Base-by-base conservation (phyloP, 2,797 vertebrate genomes). In the Lagocephalus sceleratus region DNA sequence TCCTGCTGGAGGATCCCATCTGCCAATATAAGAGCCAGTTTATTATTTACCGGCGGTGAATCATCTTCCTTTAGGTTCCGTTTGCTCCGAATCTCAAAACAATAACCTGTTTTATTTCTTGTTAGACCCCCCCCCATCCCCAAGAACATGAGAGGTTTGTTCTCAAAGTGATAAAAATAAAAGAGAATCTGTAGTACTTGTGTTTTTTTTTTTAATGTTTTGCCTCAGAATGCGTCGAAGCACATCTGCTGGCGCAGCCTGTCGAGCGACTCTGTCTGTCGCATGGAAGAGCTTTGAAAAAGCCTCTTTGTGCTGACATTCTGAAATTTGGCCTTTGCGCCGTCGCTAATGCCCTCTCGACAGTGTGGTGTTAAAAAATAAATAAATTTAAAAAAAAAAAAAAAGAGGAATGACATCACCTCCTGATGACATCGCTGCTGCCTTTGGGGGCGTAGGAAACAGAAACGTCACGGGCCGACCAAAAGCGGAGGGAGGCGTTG, bases 11-110 rank as follows among this genome's bases (percentile, higher is more conserved):
- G 77, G 79, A 71, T 57, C 53, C 71, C 65, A 67, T 74, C 76
- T 74, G 71, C 69, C 56, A 62, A 53, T 57, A 60, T 39, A 51
- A 3, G 1, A 55, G 55, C 48, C 40, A 21, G 23, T 73, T 78
- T 73, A 70, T 78, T 72, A 73, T 76, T 78, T 26, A 52, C 79
- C 75, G 79, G 67, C 78, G 66, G 71, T 84, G 76, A 80, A 75
- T 82, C 79, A 71, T 77, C 59, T 41, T 61, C 57, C 81, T 76
- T 71, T 65, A 71, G 54, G 57, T 54, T 65, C 39, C 56, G 35
- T 63, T 38, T 61, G 75, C 19, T 58, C 46, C 26, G 38, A 21
- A 43, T 71, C 45, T 61, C 32, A 53, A 73, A 71, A 65, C 20
- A 54, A 51, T 19, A 68, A 57, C 19, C 19, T 2, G 44, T 53